Evolutionary conservation across 2,888 invertebrate genomes (phyloP), one percentile per base, ranked within the genome.

Genomic region (Microplitis manilae): DNA sequence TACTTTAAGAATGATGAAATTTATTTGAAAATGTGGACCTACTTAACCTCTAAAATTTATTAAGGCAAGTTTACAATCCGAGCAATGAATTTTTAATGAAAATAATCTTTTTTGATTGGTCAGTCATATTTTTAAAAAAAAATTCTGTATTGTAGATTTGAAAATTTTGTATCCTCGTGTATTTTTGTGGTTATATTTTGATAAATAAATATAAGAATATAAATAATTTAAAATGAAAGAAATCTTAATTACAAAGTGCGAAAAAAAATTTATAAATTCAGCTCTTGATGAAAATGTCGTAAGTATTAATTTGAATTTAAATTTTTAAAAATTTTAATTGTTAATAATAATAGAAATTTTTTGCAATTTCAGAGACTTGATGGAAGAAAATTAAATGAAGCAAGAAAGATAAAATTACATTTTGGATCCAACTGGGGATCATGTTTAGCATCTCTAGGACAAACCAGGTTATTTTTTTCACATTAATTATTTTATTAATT

Each of bases 351-450:
- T 61, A 2, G 4, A 30, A 30, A 30, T 30, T 30, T 30, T 30
- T 30, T 30, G 2, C 2, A 30, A 30, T 91, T 92, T 81, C 86
- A 96, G 95, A 93, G 97, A 76, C 90, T 96, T 82, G 97, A 97
- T 91, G 96, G 96, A 2, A 92, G 97, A 85, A 92, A 91, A 83
- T 93, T 94, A 80, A 92, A 94, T 84, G 96, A 96, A 88, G 94
- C 94, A 80, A 92, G 97, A 81, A 91, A 92, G 40, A 88, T 96
- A 15, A 91, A 93, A 83, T 94, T 97, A 79, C 91, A 93, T 82
- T 96, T 95, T 90, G 96, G 96, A 17, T 92, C 93, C n/a, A 95
- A 95, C 81, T 96, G 94, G 93, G 97, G 97, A 62, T 94, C 94
- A 83, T 96, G 95, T 84, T 91, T 94, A 81, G 95, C 95, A 7